Conservation (phyloP, 2,888 invertebrate genomes). For the Ichneumoninae sp. region DNA sequence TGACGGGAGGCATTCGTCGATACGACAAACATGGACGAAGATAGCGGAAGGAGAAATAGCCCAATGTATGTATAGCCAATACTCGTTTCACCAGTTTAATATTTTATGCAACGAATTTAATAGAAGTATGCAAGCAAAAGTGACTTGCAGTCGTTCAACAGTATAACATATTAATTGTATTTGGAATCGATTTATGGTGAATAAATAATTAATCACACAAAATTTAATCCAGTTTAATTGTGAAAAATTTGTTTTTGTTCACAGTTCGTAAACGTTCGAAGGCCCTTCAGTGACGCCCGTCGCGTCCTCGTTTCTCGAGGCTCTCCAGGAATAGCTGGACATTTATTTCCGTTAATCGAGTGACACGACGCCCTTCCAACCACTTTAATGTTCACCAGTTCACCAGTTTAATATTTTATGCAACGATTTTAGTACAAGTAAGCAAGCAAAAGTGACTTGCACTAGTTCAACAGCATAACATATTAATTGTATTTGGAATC, state of each 20-base stretch:
- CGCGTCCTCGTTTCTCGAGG: slow-evolving; percentile 21
- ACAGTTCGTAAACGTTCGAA: slow-evolving; percentile 1
- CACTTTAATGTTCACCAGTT: too few species aligned
- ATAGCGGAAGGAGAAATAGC: slow-evolving; percentile 48
- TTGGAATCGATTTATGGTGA: not conserved
- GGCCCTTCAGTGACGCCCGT: slow-evolving; percentile 13
- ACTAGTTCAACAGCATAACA: not conserved
- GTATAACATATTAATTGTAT: not conserved
- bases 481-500: not conserved
- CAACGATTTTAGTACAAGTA: too few species aligned
- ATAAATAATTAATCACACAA: too few species aligned
- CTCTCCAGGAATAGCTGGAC: slow-evolving; percentile 52
- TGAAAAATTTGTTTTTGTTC: not conserved
- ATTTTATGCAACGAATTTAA: not conserved
- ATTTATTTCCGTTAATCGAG: slow-evolving; percentile 61
- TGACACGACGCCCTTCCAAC: slow-evolving; percentile 32
- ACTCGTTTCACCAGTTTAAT: not conserved
- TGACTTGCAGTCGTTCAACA: not conserved
- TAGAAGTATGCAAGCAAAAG: not conserved
- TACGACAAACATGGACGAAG: slow-evolving; percentile 20
- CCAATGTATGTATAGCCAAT: not conserved
- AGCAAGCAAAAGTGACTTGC: too few species aligned
- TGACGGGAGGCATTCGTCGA: slow-evolving; percentile 24
- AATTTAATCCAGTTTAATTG: not conserved
- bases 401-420: too few species aligned